Percentiles rank a stretch among this genome's conserved stretches.
Evolutionary conservation across 2,888 invertebrate genomes (phyloP).

Genomic region (Noctua janthe): DNA sequence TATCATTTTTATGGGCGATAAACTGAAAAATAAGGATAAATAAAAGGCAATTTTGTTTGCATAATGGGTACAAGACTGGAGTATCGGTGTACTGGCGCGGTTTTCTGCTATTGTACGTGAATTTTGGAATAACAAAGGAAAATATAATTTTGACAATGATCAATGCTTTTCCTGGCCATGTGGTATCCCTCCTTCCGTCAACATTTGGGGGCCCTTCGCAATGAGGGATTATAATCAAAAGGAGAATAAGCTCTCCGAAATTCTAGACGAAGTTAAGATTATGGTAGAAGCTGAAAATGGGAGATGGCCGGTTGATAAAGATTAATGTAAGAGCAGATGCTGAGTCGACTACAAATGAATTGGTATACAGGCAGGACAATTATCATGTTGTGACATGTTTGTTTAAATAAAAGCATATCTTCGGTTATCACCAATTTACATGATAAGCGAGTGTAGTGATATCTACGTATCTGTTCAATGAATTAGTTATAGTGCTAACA

Average conservation of each 20-base stretch:
- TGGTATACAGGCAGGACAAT: neutral
- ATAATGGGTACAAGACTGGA: slow-evolving; percentile 41
- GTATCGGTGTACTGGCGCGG: neutral
- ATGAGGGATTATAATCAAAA: slow-evolving; percentile 16
- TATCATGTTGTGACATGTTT: neutral
- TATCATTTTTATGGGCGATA: slow-evolving; percentile 44
- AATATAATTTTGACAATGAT: slow-evolving; percentile 18
- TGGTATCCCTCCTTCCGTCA: slow-evolving; percentile 14
- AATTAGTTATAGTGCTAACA: neutral
- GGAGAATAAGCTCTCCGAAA: neutral
- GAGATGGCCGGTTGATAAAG: neutral
- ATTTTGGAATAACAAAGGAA: slow-evolving; percentile 14
- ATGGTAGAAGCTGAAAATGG: neutral
- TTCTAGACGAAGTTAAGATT: neutral
- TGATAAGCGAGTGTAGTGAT: neutral
- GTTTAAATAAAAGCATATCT: too few species aligned
- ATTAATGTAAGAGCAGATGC: neutral
- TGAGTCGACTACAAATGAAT: neutral
- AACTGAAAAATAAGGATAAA: slow-evolving; percentile 48
- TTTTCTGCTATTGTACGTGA: slow-evolving; percentile 9
- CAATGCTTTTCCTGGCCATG: slow-evolving; percentile 35
- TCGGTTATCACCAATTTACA: neutral
- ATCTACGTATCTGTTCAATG: neutral
- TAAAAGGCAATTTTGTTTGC: slow-evolving; percentile 43
- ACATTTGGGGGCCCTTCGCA: neutral